Base-by-base conservation (phyloP, 2,888 invertebrate genomes). In the Argyresthia albistria region DNA sequence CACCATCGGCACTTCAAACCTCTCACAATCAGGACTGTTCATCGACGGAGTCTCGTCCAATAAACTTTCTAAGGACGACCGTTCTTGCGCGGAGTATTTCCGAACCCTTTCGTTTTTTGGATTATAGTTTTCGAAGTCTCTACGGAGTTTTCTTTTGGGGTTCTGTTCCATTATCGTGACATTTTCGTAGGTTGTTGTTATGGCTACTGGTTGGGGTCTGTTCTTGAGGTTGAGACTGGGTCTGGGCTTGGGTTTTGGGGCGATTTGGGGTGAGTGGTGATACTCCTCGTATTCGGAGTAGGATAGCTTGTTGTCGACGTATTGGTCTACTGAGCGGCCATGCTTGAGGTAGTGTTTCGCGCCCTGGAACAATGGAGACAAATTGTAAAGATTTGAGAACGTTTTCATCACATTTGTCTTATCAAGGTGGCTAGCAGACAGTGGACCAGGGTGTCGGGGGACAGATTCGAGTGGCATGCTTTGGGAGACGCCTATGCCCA, bases 301-400 rank as follows among this genome's bases (percentile, higher is more conserved):
- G 15, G 86, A 80, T 4, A 83, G 75, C 61, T 86, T 87, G 88
- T 93, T 90, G 72, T 93, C 93, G 15, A 93, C 93, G 88, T 93
- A 94, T 65, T 93, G 93, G 75, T 94, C 93, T 59, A 93, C 91
- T 59, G 93, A 93, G 52, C 93, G 90, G 45, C 93, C 93, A 78
- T 93, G 92, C 61, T 91, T 88, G 66, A 93, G 81, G 80, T 89
- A 89, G 60, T 83, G 80, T 73, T 88, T 88, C 60, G 80, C 72
- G 67, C 90, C 76, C 87, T 87, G 81, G 15, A 82, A 84, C 81
- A 81, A 83, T 59, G 52, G 35, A 25, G 46, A 46, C 4, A 46
- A 46, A 4, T n/a, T 39, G 1, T 39, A 39, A 8, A 39, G 39
- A 25, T 39, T n/a, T 8, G 39, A 39, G 3, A 36, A 4, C 8